Base-by-base conservation (phyloP, 2,797 vertebrate species). In the Poeciliopsis turneri region DNA sequence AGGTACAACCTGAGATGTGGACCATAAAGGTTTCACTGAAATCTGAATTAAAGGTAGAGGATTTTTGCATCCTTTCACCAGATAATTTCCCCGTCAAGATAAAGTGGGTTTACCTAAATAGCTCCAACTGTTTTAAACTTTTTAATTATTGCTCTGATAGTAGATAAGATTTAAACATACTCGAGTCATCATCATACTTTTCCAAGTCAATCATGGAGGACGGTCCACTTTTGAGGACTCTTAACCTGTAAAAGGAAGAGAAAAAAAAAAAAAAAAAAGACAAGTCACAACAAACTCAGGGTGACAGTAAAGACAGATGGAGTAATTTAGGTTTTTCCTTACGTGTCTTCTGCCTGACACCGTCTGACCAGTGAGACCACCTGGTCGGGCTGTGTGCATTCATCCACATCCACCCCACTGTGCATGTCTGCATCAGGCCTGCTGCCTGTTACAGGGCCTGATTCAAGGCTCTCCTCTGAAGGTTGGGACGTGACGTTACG, bases 191-290 rank as follows among this genome's bases (percentile, higher is more conserved):
- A 0, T 93, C 90, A 10, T 81, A 83, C 25, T 81, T 53, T 5
- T 93, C 78, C 72, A 92, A 69, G 20, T 87, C 83, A 70, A 96
- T 86, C 89, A 95, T 89, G 64, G 94, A 95, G 8, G 90, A 92
- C 0, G 93, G 95, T 12, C 95, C 95, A 84, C 95, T 96, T 79
- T 16, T 88, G 18, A 92, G 51, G 47, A 45, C 43, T 7, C 73
- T 77, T 12, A 39, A 78, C 86, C 94, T 87, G 77, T 76, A 30
- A 30, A 70, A 75, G 39, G n/a, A 7, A 84, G 73, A 85, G 57
- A 33, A 33, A 25, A 61, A 59, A 0, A 12, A 0, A 8, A 59
- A 12, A 12, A 0, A 8, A 61, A 10, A 46, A 1, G 70, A 46
- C 25, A 20, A 20, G 47, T 49, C 1, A 76, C 39, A 53, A 3